A percentile compares a stretch with the other conserved stretches of the same genome.
Conservation (phyloP, 2,888 invertebrate species). For the Diadromus collaris region DNA sequence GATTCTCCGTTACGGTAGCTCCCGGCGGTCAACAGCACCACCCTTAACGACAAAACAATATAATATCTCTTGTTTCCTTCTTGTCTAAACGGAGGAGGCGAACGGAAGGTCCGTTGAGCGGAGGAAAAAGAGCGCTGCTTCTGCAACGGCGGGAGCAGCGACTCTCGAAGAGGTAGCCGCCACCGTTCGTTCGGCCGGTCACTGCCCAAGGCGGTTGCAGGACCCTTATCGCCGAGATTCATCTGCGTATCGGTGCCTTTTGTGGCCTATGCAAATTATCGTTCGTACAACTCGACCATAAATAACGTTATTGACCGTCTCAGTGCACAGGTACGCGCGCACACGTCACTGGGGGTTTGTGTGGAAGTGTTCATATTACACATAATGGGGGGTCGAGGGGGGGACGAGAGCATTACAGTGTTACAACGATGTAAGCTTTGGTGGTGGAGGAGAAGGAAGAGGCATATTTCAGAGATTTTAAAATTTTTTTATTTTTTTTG, state of each 20-base stretch:
- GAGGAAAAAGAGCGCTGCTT: slow-evolving; percentile 36
- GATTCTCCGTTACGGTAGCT: slow-evolving; percentile 54
- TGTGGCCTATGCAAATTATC: slow-evolving; percentile 76
- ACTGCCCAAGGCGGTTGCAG: slow-evolving; percentile 61
- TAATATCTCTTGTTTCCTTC: slow-evolving; percentile 30
- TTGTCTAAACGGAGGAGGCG: slow-evolving; percentile 21
- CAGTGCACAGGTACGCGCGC: slow-evolving; percentile 53
- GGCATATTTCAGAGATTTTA: slow-evolving; percentile 33
- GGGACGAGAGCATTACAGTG: slow-evolving; percentile 53
- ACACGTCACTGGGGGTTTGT: slow-evolving; percentile 43
- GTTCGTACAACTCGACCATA: slow-evolving; percentile 70
- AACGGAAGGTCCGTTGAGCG: slow-evolving; percentile 20
- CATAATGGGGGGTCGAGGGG: slow-evolving; percentile 53
- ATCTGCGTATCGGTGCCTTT: slow-evolving; percentile 76
- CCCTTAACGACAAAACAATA: slow-evolving; percentile 48
- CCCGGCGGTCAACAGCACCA: slow-evolving; percentile 34
- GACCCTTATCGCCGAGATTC: slow-evolving; percentile 72
- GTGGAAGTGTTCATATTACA: slow-evolving; percentile 58
- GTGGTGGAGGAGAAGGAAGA: background rate
- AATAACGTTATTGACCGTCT: slow-evolving; percentile 75
- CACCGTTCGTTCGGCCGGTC: slow-evolving; percentile 20
- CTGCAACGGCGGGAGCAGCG: slow-evolving; percentile 29
- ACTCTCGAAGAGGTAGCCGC: slow-evolving; percentile 45
- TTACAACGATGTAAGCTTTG: slow-evolving; percentile 51
- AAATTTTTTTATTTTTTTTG: slow-evolving; percentile 26